phyloP scores from a whole-genome alignment of 2,888 invertebrate genomes.

The Flexamia atlantica region DNA sequence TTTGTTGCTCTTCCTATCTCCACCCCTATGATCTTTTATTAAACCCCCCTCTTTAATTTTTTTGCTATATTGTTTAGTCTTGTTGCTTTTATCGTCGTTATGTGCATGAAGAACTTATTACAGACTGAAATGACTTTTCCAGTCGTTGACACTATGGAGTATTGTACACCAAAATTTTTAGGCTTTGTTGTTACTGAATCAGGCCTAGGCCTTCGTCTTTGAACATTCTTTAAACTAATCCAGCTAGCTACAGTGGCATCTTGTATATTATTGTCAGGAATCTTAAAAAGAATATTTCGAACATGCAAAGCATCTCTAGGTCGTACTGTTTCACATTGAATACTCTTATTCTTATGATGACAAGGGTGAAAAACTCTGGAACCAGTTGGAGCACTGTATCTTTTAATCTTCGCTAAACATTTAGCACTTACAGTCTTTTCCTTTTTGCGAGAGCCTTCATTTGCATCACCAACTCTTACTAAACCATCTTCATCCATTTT shows the following conservation, averaged over 20 bases:
- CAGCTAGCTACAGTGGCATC: background rate
- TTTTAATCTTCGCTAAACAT: background rate
- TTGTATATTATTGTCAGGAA: background rate
- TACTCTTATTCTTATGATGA: background rate
- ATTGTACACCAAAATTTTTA: background rate
- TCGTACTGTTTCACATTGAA: background rate
- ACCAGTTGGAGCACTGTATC: background rate
- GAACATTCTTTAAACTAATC: background rate
- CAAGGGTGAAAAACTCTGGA: background rate
- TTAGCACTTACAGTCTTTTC: constrained; percentile 8
- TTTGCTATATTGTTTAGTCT: background rate
- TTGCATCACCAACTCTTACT: background rate
- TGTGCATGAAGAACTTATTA: background rate
- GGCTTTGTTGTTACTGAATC: background rate
- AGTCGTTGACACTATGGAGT: background rate
- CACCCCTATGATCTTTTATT: background rate
- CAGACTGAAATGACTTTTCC: background rate
- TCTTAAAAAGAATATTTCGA: background rate
- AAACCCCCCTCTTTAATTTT: background rate
- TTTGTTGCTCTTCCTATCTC: background rate
- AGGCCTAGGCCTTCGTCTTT: constrained; percentile 4
- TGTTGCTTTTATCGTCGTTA: background rate
- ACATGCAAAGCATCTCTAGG: background rate
- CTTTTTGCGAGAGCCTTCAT: background rate
- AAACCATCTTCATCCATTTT: background rate